Conservation (phyloP, 2,797 vertebrate species). For the Etheostoma nigrum region DNA sequence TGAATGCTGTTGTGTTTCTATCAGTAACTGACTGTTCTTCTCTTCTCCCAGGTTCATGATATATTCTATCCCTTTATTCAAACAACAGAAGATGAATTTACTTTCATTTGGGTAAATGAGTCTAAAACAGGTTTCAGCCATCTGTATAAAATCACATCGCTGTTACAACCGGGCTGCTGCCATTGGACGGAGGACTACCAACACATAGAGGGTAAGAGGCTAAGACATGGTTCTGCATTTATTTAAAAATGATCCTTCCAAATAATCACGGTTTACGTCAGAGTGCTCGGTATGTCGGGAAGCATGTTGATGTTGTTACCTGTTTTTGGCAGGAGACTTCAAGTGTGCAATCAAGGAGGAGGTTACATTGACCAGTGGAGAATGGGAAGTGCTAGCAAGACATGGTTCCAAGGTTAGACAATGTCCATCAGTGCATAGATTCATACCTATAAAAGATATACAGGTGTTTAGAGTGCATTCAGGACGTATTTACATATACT, state of each 20-base stretch:
- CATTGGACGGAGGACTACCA: conserved; percentile 84
- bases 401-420: conserved; percentile 91
- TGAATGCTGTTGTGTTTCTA: neutral
- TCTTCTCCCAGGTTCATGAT: conserved; percentile 88
- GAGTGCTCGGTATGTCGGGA: conserved; percentile 3
- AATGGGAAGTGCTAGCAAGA: conserved; percentile 93
- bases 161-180: conserved; percentile 82
- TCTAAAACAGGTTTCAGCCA: conserved; percentile 94
- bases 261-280: conserved; percentile 2
- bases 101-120: conserved; percentile 91
- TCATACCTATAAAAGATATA: neutral
- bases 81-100: conserved; percentile 87
- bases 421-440: too few species aligned
- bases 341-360: conserved; percentile 92
- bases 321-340: conserved; percentile 86
- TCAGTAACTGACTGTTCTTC: conserved; percentile 4
- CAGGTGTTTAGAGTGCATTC: neutral
- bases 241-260: neutral
- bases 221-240: neutral
- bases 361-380: conserved; percentile 89
- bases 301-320: conserved; percentile 35
- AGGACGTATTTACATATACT: neutral
- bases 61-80: conserved; percentile 94
- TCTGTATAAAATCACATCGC: conserved; percentile 89
- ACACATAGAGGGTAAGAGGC: conserved; percentile 72